Conservation (phyloP, 2,797 vertebrate species). For the Ceyx erithaca region DNA sequence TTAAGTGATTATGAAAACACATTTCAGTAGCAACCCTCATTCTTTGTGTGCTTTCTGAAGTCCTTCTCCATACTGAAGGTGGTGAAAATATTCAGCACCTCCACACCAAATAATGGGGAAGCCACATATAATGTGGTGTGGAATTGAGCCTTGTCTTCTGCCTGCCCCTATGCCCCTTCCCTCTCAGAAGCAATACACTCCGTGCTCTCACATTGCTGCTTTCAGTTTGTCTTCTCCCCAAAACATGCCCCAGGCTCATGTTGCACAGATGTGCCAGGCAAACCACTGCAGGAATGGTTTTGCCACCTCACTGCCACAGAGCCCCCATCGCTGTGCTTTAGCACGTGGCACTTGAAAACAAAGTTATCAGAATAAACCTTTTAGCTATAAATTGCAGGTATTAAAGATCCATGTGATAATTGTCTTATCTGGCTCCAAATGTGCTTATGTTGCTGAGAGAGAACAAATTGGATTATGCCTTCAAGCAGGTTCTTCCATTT, state of each 20-base stretch:
- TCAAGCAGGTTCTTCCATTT: constrained; percentile 51
- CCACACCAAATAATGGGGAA: fast-evolving
- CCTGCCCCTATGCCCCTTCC: not conserved
- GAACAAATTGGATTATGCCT: constrained; percentile 52
- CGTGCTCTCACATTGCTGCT: not conserved
- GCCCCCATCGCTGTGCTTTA: not conserved
- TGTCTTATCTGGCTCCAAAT: constrained; percentile 61
- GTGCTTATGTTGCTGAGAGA: constrained; percentile 48
- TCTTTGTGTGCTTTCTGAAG: not conserved
- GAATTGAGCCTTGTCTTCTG: fast-evolving
- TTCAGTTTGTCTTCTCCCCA: fast-evolving
- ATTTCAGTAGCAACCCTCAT: not conserved
- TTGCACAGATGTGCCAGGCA: fast-evolving
- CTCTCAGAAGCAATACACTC: fast-evolving
- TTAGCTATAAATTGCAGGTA: constrained; percentile 61
- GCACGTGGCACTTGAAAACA: not conserved
- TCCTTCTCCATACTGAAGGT: fast-evolving
- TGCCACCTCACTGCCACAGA: not conserved
- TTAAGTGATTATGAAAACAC: not conserved
- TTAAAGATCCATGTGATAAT: constrained; percentile 66
- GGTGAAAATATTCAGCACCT: not conserved
- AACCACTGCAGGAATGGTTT: fast-evolving
- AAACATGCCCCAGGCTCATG: fast-evolving
- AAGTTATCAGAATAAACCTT: constrained; percentile 40
- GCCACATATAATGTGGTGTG: fast-evolving